phyloP scores from a whole-genome alignment of 2,113 vertebrate genomes.

The Orycteropus afer region DNA sequence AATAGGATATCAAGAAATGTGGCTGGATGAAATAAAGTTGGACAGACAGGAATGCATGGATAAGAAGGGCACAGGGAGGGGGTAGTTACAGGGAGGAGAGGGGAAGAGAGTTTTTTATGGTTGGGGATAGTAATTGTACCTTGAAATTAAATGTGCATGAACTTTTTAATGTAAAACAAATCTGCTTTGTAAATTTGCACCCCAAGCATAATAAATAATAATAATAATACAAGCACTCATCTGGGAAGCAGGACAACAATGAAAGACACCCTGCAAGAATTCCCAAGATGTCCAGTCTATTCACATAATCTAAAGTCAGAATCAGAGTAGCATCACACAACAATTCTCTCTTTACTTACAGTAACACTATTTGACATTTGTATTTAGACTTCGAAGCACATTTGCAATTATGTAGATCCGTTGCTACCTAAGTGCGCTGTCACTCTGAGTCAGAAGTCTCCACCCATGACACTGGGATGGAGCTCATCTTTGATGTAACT shows the following conservation, averaged over 20 bases:
- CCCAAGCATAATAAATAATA: no score
- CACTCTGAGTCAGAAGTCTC: not conserved
- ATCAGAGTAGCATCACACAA: not conserved
- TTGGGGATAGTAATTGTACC: no score
- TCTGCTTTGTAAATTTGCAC: no score
- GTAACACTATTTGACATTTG: not conserved
- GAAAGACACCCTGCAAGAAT: not conserved
- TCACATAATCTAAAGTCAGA: not conserved
- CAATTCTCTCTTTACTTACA: not conserved
- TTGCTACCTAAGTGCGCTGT: not conserved
- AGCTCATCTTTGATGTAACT: no score
- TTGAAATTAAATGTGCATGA: no score
- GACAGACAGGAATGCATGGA: no score
- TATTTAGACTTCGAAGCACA: not conserved
- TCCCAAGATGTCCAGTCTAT: no score
- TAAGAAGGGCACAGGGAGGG: no score
- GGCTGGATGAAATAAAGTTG: not conserved
- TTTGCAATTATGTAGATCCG: not conserved
- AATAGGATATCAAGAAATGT: not conserved
- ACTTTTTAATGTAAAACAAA: no score
- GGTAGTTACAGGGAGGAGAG: no score
- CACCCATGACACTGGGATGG: not conserved
- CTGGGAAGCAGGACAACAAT: not conserved
- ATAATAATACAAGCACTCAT: not conserved
- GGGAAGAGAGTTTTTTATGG: no score